These are phyloP conservation scores for Pithys albifrons DNA, from an alignment of 2,113 vertebrate species.

Conservation along the genomic window DNA sequence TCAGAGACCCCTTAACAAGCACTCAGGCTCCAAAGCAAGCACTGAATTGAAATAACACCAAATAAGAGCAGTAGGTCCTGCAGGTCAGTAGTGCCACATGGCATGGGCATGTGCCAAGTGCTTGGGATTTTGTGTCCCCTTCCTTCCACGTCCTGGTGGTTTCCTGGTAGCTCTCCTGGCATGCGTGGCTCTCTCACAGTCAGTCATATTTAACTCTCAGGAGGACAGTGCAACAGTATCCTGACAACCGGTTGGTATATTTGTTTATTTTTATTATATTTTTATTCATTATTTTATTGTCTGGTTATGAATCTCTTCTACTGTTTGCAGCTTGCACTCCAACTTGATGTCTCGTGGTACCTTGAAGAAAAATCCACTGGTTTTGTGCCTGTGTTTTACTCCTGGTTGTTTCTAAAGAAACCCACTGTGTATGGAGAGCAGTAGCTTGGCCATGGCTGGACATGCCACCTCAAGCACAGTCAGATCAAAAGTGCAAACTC, in stretches of 20 bases:
- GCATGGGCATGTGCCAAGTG: neutral
- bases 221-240: slow-evolving; percentile 28
- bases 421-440: neutral
- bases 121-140: neutral
- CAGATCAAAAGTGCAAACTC: neutral
- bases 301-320: slow-evolving; percentile 13
- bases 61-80: neutral
- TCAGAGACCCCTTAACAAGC: neutral
- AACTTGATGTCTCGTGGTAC: neutral
- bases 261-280: neutral
- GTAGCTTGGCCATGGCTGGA: neutral
- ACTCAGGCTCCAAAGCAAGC: neutral
- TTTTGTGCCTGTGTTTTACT: neutral
- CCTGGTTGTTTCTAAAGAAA: neutral
- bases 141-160: slow-evolving; percentile 64
- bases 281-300: neutral
- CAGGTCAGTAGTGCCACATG: neutral
- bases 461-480: neutral
- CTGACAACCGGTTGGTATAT: slow-evolving; percentile 73
- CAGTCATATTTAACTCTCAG: slow-evolving; percentile 71
- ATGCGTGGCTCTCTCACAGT: slow-evolving; percentile 44
- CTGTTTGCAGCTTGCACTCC: neutral
- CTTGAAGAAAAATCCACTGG: neutral
- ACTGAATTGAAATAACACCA: neutral
- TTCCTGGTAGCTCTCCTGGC: slow-evolving; percentile 15